A percentile compares a stretch with the other conserved stretches of the same genome.
Conservation (phyloP, 2,113 vertebrate species). For the Isichthys henryi region DNA sequence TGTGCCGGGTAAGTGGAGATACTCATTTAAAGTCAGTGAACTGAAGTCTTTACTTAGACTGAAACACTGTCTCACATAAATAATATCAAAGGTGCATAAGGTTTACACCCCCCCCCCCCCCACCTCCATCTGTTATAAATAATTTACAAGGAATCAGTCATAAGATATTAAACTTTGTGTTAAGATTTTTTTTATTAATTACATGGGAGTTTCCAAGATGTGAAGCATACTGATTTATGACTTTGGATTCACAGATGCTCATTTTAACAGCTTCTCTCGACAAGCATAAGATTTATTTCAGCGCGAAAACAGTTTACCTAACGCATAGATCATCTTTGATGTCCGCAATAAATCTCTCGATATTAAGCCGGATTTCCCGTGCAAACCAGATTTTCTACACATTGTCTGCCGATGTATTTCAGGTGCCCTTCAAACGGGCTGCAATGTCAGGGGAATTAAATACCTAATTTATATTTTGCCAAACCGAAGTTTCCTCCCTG, state of each 20-base stretch:
- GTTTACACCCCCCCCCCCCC: neutral
- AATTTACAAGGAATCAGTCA: neutral
- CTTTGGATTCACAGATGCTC: neutral
- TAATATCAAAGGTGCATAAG: neutral
- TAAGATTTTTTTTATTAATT: neutral
- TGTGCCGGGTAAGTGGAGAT: neutral
- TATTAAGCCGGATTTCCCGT: neutral
- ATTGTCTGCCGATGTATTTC: neutral
- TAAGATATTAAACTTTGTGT: conserved; percentile 1
- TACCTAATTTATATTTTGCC: conserved; percentile 10
- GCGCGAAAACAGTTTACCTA: neutral
- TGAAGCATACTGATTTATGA: neutral
- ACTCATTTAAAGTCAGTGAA: neutral
- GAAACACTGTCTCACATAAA: neutral
- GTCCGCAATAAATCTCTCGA: neutral
- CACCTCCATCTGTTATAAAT: neutral
- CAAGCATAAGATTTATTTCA: conserved; percentile 7
- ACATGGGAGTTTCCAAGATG: neutral
- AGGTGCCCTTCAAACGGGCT: conserved; percentile 18
- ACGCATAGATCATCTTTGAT: neutral
- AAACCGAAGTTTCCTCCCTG: conserved; percentile 15
- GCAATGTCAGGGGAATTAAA: conserved; percentile 20
- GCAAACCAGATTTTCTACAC: neutral
- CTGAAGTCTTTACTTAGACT: neutral
- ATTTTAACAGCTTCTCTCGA: neutral